Evolutionary conservation across 1,140 invertebrate species (phyloP).

Genomic region (Stegodyphus dumicola): DNA sequence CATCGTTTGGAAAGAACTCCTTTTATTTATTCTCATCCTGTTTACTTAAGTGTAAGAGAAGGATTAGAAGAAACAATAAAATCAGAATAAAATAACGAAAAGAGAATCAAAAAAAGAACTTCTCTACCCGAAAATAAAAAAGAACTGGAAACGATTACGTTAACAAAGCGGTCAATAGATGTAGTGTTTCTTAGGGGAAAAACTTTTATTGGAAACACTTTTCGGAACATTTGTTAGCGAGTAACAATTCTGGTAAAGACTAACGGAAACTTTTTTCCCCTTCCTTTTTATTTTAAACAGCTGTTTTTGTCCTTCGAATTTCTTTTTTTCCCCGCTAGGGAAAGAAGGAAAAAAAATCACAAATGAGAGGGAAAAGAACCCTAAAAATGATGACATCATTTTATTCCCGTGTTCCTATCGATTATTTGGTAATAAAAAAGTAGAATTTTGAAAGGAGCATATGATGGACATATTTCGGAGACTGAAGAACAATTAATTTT

Average conservation of each 20-base stretch:
- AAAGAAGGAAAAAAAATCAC: neutral
- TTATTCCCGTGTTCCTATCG: constrained; percentile 16
- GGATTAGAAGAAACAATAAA: constrained; percentile 40
- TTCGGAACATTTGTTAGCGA: constrained; percentile 54
- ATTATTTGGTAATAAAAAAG: constrained; percentile 7
- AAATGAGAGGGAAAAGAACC: constrained; percentile 2
- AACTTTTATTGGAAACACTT: constrained; percentile 58
- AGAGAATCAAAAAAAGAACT: constrained; percentile 1
- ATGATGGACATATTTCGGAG: no score
- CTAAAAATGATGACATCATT: constrained; percentile 47
- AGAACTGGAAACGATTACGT: constrained; percentile 43
- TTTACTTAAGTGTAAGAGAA: constrained; percentile 44
- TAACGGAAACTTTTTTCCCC: constrained; percentile 16
- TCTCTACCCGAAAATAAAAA: constrained; percentile 12
- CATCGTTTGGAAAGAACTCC: neutral
- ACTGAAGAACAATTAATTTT: no score
- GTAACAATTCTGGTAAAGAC: constrained; percentile 33
- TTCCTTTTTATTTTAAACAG: constrained; percentile 50
- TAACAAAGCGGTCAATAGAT: constrained; percentile 55
- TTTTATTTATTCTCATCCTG: constrained; percentile 37
- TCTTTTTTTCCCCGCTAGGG: no score
- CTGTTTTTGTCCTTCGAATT: constrained; percentile 19
- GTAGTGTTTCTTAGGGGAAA: constrained; percentile 23
- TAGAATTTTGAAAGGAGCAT: no score
- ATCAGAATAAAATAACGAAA: constrained; percentile 7